Evolutionary conservation across 2,888 invertebrate species (phyloP), one percentile per base, ranked within the genome.

Genomic region (Xestia c-nigrum): DNA sequence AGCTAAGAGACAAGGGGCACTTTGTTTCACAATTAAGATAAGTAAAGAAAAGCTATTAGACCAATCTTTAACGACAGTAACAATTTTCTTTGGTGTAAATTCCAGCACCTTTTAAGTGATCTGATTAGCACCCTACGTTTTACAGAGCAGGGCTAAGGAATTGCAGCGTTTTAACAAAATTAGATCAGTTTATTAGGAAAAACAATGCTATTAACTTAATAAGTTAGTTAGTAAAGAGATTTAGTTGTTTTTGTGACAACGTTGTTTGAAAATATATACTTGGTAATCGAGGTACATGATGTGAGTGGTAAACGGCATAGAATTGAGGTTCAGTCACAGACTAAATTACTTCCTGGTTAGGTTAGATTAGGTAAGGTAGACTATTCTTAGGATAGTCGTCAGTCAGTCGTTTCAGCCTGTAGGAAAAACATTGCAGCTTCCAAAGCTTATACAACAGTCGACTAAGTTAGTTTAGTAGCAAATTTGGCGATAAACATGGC

Each of bases 1-100:
- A 52, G 43, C 52, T 55, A 16, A 63, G 50, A 72, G 6, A 14
- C 14, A 61, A 64, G 19, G 43, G 14, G 57, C 57, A 74, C 78
- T 80, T 84, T 68, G 64, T 74, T 80, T 78, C 74, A 38, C 74
- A 80, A 84, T 80, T 61, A 68, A 84, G 82, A 74, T 78, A 73
- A 59, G 21, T 65, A 57, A n/a, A 74, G 52, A 72, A 69, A 72
- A 19, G 64, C 74, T 72, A 19, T 74, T 72, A 69, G 40, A 14
- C 16, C 46, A 78, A 83, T 83, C 73, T 73, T 7, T 43, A 38
- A 64, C 10, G 61, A 24, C 72, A 47, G 10, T 19, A 5, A 16
- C 47, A 43, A 63, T 69, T 72, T 69, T 52, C 46, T 69, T 65
- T n/a, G 38, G 21, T 55, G 10, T 71, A 83, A 74, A 67, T 71